Evolutionary conservation across 2,797 vertebrate species (phyloP).

Genomic region (Corythornis leucogaster): DNA sequence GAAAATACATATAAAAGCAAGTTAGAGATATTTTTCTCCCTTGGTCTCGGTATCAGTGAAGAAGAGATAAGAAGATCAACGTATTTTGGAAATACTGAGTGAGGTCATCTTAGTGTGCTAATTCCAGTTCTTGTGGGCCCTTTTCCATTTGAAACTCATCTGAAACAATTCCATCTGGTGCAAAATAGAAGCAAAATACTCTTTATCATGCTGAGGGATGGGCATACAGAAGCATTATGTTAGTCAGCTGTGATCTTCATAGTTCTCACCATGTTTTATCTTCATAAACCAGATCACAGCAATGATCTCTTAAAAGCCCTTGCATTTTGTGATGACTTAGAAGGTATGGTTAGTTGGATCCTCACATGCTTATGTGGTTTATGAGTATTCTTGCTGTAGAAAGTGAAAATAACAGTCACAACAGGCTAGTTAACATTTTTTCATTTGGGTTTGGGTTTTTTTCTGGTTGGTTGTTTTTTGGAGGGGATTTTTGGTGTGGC

Average conservation of each 20-base stretch:
- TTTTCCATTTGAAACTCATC: neutral
- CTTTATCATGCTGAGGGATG: neutral
- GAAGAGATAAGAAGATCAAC: neutral
- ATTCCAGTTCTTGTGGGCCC: neutral
- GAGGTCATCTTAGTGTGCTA: neutral
- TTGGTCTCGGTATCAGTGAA: neutral
- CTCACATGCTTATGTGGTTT: neutral
- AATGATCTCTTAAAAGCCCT: neutral
- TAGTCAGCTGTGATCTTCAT: neutral
- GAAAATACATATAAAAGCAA: neutral
- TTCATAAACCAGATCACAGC: neutral
- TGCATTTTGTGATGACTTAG: neutral
- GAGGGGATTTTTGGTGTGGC: too few species aligned
- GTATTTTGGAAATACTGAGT: neutral
- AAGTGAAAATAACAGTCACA: neutral
- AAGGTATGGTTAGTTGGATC: neutral
- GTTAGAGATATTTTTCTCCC: neutral
- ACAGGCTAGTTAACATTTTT: neutral
- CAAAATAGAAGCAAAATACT: neutral
- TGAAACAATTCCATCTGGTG: neutral
- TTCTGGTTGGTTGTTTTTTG: too few species aligned
- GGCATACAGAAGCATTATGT: neutral
- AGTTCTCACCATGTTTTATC: neutral
- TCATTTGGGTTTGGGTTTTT: neutral
- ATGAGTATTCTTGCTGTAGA: neutral